phyloP scores from a whole-genome alignment of 2,888 invertebrate species.

The Stenodera caucasica region DNA sequence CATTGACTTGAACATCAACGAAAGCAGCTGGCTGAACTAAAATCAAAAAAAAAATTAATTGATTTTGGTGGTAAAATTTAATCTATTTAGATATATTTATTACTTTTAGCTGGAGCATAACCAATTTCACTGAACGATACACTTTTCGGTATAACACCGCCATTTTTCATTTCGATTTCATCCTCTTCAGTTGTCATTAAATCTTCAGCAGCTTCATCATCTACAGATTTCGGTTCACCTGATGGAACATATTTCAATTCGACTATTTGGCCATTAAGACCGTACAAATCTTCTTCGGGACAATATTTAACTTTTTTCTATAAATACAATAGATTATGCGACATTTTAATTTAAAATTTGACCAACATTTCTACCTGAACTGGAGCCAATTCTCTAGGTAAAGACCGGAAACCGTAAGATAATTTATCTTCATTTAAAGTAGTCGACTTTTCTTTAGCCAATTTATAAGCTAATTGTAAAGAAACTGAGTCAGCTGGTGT shows the following conservation, averaged over 20 bases:
- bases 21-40: constrained; percentile 33
- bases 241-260: constrained; percentile 52
- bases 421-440: constrained; percentile 58
- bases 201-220: constrained; percentile 48
- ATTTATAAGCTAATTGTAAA: constrained; percentile 54
- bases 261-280: constrained; percentile 59
- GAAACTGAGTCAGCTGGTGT: constrained; percentile 58
- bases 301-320: constrained; percentile 45
- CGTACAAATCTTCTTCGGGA: constrained; percentile 58
- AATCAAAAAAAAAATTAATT: constrained; percentile 18
- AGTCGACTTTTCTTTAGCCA: constrained; percentile 50
- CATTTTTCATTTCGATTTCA: constrained; percentile 36
- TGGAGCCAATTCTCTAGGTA: constrained; percentile 54
- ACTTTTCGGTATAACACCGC: constrained; percentile 8
- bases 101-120: constrained; percentile 53
- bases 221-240: constrained; percentile 33
- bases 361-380: constrained; percentile 2
- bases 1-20: constrained; percentile 31
- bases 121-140: constrained; percentile 54
- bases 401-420: constrained; percentile 58
- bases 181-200: constrained; percentile 38
- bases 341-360: no score
- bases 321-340: constrained; percentile 10
- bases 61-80: background rate
- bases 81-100: no score